Percentiles rank a stretch among this genome's conserved stretches.
Conservation (phyloP, 2,797 vertebrate genomes). For the Aplochiton taeniatus region DNA sequence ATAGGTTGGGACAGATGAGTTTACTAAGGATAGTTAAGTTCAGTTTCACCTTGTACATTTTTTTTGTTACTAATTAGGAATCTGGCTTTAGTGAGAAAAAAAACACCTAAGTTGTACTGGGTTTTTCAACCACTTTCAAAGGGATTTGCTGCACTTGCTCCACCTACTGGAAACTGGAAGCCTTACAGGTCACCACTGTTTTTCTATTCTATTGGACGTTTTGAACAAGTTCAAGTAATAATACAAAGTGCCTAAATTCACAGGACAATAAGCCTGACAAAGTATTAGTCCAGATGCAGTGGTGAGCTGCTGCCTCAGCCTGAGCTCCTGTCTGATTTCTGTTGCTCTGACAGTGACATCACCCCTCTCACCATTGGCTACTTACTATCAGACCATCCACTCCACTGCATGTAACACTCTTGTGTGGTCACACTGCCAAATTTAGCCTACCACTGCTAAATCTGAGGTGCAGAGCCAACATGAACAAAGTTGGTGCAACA, state of each 20-base stretch:
- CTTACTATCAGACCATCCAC: conserved; percentile 59
- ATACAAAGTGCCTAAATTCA: no score
- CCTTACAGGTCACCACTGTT: no score
- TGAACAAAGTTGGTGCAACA: not conserved
- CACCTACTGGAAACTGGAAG: conserved; percentile 47
- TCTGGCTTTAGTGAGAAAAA: no score
- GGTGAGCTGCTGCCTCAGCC: conserved; percentile 16
- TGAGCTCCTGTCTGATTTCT: conserved; percentile 33
- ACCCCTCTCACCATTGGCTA: conserved; percentile 58
- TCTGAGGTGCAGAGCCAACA: not conserved
- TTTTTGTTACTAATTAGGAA: no score
- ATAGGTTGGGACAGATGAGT: no score
- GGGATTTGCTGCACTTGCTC: conserved; percentile 18
- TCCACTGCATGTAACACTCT: conserved; percentile 39
- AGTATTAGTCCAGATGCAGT: conserved; percentile 19
- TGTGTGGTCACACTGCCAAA: conserved; percentile 28
- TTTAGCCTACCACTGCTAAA: conserved; percentile 9
- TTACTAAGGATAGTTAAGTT: no score
- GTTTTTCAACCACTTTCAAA: not conserved
- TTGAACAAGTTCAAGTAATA: no score
- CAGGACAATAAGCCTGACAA: no score
- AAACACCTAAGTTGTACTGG: no score
- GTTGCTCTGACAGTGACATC: conserved; percentile 50
- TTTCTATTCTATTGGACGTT: no score
- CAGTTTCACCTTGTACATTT: no score